A percentile compares a stretch with the other conserved stretches of the same genome.
These are phyloP conservation scores for Ganaspis brasiliensis DNA, from an alignment of 2,888 invertebrate species.

Conservation along the genomic window DNA sequence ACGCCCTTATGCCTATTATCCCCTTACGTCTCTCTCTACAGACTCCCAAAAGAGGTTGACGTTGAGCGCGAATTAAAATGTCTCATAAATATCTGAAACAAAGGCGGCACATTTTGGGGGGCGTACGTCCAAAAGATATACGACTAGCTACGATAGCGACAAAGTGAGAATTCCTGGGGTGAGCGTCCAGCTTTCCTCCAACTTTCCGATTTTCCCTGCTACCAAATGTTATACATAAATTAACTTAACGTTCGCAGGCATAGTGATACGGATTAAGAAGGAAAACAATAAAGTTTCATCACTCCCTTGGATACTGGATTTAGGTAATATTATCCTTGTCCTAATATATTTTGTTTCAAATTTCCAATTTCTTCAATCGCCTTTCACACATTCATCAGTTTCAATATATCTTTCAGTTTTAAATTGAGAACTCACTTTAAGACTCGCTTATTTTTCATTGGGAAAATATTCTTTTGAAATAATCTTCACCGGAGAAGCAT, in stretches of 20 bases:
- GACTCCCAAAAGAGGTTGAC: conserved; percentile 72
- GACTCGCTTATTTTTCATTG: no score
- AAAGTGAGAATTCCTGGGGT: conserved; percentile 55
- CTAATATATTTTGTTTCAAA: not conserved
- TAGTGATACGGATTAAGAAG: conserved; percentile 42
- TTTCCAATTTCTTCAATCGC: not conserved
- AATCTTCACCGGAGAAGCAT: no score
- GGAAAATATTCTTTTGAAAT: no score
- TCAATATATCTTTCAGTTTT: not conserved
- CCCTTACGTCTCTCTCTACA: conserved; percentile 67
- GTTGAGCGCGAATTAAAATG: conserved; percentile 80
- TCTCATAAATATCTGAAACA: conserved; percentile 81
- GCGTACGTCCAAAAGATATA: conserved; percentile 79
- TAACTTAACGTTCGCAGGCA: conserved; percentile 41
- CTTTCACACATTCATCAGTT: not conserved
- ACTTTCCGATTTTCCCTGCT: conserved; percentile 43
- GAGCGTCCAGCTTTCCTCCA: conserved; percentile 37
- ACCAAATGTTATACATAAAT: conserved; percentile 40
- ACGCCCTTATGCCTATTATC: conserved; percentile 78
- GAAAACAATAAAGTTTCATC: conserved; percentile 36
- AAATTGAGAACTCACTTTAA: no score
- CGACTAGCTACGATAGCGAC: conserved; percentile 73
- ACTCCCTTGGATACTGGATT: not conserved
- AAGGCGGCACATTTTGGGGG: conserved; percentile 79
- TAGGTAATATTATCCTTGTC: conserved; percentile 1